These are phyloP conservation scores for Meta bourneti DNA, from an alignment of 2,888 invertebrate species.

Conservation along the genomic window DNA sequence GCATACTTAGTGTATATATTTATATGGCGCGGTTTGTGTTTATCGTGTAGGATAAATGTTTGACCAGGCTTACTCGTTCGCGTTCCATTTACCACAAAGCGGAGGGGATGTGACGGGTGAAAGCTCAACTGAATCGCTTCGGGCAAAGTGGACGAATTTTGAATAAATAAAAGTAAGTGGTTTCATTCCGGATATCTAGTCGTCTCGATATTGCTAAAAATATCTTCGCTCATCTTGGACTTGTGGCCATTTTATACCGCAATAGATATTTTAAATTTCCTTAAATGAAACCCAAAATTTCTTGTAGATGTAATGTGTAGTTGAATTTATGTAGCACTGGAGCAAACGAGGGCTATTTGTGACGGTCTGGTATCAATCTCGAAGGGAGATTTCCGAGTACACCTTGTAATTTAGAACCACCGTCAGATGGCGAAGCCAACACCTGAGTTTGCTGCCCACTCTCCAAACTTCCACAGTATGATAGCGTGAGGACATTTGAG, in stretches of 20 bases:
- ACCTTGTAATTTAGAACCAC: too few species aligned
- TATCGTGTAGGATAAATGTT: conserved; percentile 72
- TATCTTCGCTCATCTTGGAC: background rate
- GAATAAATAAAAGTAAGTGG: conserved; percentile 21
- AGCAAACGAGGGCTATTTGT: too few species aligned
- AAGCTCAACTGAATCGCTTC: background rate
- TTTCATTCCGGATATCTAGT: background rate
- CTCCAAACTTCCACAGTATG: too few species aligned
- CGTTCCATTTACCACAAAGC: conserved; percentile 19
- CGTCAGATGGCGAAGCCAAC: too few species aligned
- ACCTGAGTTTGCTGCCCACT: too few species aligned
- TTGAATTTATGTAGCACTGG: too few species aligned
- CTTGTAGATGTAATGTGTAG: too few species aligned
- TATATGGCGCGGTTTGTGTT: conserved; percentile 64
- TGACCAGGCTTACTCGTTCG: conserved; percentile 54
- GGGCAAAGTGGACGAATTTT: background rate
- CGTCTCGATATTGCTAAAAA: conserved; percentile 19
- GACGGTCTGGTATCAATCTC: too few species aligned
- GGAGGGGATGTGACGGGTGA: background rate
- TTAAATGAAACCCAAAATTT: too few species aligned
- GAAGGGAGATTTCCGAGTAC: too few species aligned
- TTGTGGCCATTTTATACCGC: background rate
- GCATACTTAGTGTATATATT: conserved; percentile 34
- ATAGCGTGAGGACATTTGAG: too few species aligned
- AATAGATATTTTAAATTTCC: background rate